Evolutionary conservation across 2,797 vertebrate species (phyloP).

Genomic region (Hephaestus fuliginosus): DNA sequence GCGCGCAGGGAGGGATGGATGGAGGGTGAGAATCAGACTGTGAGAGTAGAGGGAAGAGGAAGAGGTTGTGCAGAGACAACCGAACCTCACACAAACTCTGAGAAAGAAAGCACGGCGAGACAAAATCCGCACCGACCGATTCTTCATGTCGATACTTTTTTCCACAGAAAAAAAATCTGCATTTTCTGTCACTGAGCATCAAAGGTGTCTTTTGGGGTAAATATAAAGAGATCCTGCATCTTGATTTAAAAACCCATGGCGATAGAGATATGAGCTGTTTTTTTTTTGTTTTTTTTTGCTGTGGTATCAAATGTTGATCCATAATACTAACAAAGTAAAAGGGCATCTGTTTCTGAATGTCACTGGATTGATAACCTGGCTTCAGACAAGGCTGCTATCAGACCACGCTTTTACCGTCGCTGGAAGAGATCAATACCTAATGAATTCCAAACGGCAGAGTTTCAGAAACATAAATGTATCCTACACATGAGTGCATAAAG

Average conservation of each 20-base stretch:
- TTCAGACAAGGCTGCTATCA: constrained; percentile 69
- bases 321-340: constrained; percentile 71
- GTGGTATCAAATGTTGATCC: constrained; percentile 47
- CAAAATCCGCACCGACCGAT: constrained; percentile 16
- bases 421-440: constrained; percentile 82
- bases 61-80: constrained; percentile 66
- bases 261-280: constrained; percentile 9
- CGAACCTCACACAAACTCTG: constrained; percentile 49
- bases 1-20: constrained; percentile 82
- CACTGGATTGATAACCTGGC: constrained; percentile 75
- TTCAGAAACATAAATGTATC: constrained; percentile 82
- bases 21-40: constrained; percentile 81
- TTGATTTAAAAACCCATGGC: constrained; percentile 31
- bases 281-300: constrained; percentile 1
- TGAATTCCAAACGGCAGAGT: constrained; percentile 81
- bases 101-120: constrained; percentile 16
- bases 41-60: constrained; percentile 69
- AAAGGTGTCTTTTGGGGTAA: constrained; percentile 4
- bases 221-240: constrained; percentile 19
- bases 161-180: neutral
- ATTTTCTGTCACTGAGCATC: neutral
- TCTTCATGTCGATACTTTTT: neutral
- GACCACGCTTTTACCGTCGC: constrained; percentile 68
- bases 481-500: constrained; percentile 78
- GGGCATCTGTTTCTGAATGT: constrained; percentile 73